Conservation (phyloP, 2,888 invertebrate species). For the Thecophora atra region DNA sequence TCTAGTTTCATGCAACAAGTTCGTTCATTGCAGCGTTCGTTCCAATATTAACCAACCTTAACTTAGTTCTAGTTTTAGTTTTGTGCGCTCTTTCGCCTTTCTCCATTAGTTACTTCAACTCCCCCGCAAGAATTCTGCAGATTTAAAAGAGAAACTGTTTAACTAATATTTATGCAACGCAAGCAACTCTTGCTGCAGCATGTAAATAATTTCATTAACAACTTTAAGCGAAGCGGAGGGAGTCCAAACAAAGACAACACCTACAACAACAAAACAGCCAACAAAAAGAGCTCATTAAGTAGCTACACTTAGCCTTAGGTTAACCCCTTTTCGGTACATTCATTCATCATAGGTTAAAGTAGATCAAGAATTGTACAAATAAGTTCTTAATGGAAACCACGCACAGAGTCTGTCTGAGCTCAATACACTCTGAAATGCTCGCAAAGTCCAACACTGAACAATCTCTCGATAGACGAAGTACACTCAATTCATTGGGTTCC, state of each 20-base stretch:
- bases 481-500: no score
- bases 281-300: no score
- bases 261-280: slow-evolving; percentile 16
- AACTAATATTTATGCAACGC: slow-evolving; percentile 20
- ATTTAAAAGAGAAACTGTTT: not conserved
- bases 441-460: no score
- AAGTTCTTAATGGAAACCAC: no score
- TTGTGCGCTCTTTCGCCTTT: slow-evolving; percentile 35
- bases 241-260: slow-evolving; percentile 15
- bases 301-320: no score
- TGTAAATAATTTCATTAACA: slow-evolving; percentile 20
- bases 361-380: no score
- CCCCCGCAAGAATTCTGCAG: no score
- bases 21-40: slow-evolving; percentile 9
- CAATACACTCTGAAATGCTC: no score
- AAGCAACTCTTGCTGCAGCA: slow-evolving; percentile 27
- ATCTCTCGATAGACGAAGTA: no score
- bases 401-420: no score
- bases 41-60: slow-evolving; percentile 15
- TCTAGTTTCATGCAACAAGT: slow-evolving; percentile 17
- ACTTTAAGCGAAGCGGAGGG: not conserved
- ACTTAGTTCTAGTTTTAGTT: slow-evolving; percentile 3
- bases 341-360: no score
- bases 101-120: not conserved
- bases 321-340: no score